Conservation (phyloP, 2,797 vertebrate genomes). For the Poecilia wingei region DNA sequence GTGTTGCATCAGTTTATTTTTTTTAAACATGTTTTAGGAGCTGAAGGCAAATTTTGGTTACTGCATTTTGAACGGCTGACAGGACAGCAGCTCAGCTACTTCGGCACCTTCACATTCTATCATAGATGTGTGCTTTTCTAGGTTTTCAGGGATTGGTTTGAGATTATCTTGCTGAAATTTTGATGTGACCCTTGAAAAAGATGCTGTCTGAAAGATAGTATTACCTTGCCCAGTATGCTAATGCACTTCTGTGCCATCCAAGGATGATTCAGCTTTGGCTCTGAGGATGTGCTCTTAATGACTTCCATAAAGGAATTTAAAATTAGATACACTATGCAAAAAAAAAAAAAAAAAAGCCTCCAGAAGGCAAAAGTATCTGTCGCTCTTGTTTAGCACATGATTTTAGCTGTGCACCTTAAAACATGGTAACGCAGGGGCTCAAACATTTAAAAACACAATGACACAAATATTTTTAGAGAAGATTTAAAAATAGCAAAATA, state of each 20-base stretch:
- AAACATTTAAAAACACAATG: background rate
- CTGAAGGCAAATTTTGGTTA: background rate
- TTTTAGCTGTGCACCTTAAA: background rate
- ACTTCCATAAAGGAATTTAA: background rate
- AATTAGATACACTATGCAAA: background rate
- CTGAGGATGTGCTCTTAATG: background rate
- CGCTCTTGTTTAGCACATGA: background rate
- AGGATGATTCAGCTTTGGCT: background rate
- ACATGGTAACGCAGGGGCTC: background rate
- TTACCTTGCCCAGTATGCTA: background rate
- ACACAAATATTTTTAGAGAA: background rate
- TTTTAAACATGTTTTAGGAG: background rate
- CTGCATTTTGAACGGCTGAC: background rate
- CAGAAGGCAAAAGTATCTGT: background rate
- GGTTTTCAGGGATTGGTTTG: background rate
- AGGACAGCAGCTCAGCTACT: background rate
- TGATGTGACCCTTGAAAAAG: background rate
- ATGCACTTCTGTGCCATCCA: background rate
- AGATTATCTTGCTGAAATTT: background rate
- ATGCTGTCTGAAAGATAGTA: background rate
- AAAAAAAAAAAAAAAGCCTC: background rate
- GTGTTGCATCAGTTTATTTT: background rate
- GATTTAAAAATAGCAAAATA: background rate
- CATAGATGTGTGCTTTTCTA: background rate
- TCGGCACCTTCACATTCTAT: background rate